phyloP scores from a whole-genome alignment of 2,888 invertebrate species.

The Hofmannophila pseudospretella region DNA sequence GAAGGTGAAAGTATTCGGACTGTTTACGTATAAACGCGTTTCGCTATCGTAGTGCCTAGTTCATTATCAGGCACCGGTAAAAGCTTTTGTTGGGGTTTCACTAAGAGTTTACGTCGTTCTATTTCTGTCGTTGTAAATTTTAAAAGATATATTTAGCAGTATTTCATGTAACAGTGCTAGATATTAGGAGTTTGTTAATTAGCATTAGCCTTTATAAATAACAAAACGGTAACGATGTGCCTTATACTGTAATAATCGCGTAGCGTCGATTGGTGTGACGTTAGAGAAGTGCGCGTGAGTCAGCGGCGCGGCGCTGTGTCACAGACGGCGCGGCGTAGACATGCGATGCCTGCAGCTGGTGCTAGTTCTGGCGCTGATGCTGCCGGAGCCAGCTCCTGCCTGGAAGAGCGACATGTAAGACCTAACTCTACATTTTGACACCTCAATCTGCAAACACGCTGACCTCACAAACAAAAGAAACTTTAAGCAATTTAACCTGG shows the following conservation, averaged over 20 bases:
- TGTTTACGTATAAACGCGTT: slow-evolving; percentile 36
- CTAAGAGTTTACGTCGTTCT: slow-evolving; percentile 16
- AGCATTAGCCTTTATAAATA: slow-evolving; percentile 37
- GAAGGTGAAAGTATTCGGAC: slow-evolving; percentile 40
- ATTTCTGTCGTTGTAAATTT: slow-evolving; percentile 14
- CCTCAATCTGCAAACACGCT: no score
- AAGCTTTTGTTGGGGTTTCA: slow-evolving; percentile 35
- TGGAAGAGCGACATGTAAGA: slow-evolving; percentile 55
- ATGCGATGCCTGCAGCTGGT: slow-evolving; percentile 51
- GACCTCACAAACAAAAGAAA: no score
- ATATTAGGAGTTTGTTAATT: not conserved
- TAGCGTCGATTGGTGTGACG: slow-evolving; percentile 21
- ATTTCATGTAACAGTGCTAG: slow-evolving; percentile 1
- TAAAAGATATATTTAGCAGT: no score
- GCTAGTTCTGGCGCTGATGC: slow-evolving; percentile 45
- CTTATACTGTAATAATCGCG: slow-evolving; percentile 53
- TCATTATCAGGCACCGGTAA: slow-evolving; percentile 47
- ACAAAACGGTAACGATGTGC: slow-evolving; percentile 60
- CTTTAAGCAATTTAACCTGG: no score
- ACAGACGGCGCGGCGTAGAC: no score
- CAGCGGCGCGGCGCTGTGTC: slow-evolving; percentile 34
- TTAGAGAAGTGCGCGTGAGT: slow-evolving; percentile 40
- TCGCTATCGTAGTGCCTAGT: slow-evolving; percentile 60
- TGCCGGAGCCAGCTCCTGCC: slow-evolving; percentile 55
- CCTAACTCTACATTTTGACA: slow-evolving; percentile 8